Base-by-base conservation (phyloP, 2,113 vertebrate genomes). In the Corythaeola cristata region DNA sequence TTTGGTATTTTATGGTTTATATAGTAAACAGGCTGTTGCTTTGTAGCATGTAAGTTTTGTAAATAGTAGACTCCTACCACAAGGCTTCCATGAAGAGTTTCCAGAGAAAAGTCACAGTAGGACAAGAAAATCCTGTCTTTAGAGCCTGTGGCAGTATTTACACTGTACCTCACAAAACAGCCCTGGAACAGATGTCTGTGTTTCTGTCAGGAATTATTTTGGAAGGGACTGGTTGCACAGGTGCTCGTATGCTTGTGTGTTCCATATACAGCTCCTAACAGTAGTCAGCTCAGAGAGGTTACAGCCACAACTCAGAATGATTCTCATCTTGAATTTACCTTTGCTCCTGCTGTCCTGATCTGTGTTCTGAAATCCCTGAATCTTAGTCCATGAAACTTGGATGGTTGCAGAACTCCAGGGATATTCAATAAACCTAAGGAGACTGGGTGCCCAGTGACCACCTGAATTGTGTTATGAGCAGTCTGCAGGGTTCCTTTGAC, bases 281-380 rank as follows among this genome's bases (percentile, higher is more conserved):
- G 11, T 3, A 17, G 4, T 49, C 58, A 33, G 30, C 26, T 52
- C 52, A 53, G 30, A 15, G 8, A 27, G 21, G 37, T 59, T 24
- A 49, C 21, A 55, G 32, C 21, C 55, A 10, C 44, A 30, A 6
- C 39, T 47, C 0, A 0, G 7, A 50, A 37, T 15, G 10, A 26
- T 41, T 74, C 69, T 60, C 66, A 19, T 64, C 4, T 11, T 37
- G 35, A 41, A 66, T 37, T 45, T 85, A 14, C 19, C 47, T 39
- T 32, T 73, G n/a, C 10, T 68, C n/a, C 27, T 76, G 44, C 21
- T 55, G 3, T 16, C n/a, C 13, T 9, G 7, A 15, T 9, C 14
- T 41, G 12, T 22, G 13, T 47, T 81, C 33, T 56, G 27, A 66
- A 69, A 37, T 37, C 22, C 17, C 28, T 37, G 15, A 27, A 2